A percentile compares a stretch with the other conserved stretches of the same genome.
phyloP scores from a whole-genome alignment of 2,888 invertebrate genomes.

The Synergus gifuensis region DNA sequence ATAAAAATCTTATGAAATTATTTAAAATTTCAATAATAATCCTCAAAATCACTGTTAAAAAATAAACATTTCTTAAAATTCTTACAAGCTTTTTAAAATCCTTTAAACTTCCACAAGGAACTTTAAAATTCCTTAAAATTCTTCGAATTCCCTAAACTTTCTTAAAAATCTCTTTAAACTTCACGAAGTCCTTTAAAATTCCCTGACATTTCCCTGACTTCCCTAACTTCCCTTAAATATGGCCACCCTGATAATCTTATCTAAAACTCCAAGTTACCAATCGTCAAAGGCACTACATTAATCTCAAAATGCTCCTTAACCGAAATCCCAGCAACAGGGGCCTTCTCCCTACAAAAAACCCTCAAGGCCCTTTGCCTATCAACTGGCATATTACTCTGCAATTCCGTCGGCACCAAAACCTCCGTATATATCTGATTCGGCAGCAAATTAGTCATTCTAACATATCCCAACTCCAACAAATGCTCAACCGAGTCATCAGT shows the following conservation, averaged over 20 bases:
- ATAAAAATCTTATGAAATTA: no score
- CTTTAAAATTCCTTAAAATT: no score
- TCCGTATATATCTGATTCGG: slow-evolving; percentile 97
- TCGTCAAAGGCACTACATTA: slow-evolving; percentile 95
- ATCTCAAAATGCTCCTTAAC: slow-evolving; percentile 99
- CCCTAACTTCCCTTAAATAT: no score
- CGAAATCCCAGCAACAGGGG: slow-evolving; percentile 98
- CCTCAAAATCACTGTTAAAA: no score
- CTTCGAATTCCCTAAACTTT: no score
- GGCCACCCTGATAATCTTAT: neutral
- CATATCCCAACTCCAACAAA: slow-evolving; percentile 95
- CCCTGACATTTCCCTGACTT: no score
- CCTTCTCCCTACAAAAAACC: slow-evolving; percentile 96
- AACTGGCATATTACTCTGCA: slow-evolving; percentile 92
- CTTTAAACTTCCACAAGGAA: no score
- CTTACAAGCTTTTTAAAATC: no score
- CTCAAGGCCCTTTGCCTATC: slow-evolving; percentile 92
- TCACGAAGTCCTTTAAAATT: no score
- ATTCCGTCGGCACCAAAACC: slow-evolving; percentile 88
- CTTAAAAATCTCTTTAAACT: no score
- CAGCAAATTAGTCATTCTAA: slow-evolving; percentile 95
- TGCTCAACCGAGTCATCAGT: slow-evolving; percentile 99
- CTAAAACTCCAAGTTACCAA: slow-evolving; percentile 80
- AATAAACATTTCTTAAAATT: no score
- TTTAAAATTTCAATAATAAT: no score